Percentiles rank a stretch among this genome's conserved stretches.
phyloP scores from a whole-genome alignment of 1,140 invertebrate genomes.

The Teleogryllus occipitalis region DNA sequence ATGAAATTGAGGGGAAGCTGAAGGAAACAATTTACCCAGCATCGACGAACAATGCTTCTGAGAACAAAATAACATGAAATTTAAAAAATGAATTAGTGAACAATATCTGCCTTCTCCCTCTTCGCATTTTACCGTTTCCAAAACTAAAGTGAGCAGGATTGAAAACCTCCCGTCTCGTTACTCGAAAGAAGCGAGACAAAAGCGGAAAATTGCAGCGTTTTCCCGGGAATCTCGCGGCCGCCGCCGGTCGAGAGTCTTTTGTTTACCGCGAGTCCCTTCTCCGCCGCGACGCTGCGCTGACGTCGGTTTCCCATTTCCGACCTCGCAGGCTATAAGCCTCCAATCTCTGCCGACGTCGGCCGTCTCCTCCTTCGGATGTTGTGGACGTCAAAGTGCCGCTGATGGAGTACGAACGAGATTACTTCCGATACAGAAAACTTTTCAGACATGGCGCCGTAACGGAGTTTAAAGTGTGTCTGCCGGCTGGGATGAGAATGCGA shows the following conservation, averaged over 20 bases:
- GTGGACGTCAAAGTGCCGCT: neutral
- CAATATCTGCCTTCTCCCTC: too few relatives aligned
- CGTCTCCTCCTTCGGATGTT: neutral
- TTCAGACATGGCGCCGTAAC: neutral
- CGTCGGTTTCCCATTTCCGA: neutral
- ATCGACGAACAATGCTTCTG: too few relatives aligned
- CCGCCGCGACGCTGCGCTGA: neutral
- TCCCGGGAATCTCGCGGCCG: neutral
- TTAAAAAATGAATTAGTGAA: too few relatives aligned
- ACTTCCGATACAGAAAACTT: neutral
- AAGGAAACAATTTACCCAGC: too few relatives aligned
- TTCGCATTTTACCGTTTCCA: too few relatives aligned
- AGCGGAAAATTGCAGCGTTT: too few relatives aligned
- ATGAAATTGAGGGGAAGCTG: too few relatives aligned
- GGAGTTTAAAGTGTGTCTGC: neutral
- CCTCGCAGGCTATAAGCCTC: neutral
- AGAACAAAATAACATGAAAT: too few relatives aligned
- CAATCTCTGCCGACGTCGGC: neutral
- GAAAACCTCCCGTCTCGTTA: too few relatives aligned
- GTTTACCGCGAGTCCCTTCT: neutral
- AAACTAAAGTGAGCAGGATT: too few relatives aligned
- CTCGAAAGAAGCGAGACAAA: too few relatives aligned
- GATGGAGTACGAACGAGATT: constrained; percentile 3
- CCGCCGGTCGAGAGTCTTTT: neutral
- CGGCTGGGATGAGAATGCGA: too few relatives aligned